phyloP scores from a whole-genome alignment of 2,888 invertebrate species.

The Melinaea marsaeus region DNA sequence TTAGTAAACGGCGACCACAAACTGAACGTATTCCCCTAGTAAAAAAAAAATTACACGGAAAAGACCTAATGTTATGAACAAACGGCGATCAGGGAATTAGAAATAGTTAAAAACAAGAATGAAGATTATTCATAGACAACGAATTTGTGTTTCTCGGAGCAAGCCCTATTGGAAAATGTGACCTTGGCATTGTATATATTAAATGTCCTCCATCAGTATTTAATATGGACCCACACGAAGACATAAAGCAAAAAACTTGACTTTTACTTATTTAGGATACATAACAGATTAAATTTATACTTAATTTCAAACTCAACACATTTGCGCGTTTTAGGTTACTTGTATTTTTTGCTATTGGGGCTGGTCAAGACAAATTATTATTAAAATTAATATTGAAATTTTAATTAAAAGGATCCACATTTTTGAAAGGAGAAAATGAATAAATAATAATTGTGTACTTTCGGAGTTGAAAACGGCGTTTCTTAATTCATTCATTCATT shows the following conservation, averaged over 20 bases:
- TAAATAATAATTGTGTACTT: too few relatives aligned
- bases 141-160: conserved; percentile 9
- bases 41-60: conserved; percentile 12
- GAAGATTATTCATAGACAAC: conserved; percentile 9
- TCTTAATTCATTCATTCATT: not conserved
- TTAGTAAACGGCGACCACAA: conserved; percentile 8
- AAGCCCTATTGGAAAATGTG: conserved; percentile 10
- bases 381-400: conserved; percentile 14
- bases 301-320: conserved; percentile 1
- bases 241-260: conserved; percentile 8
- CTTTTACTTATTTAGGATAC: not conserved
- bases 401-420: conserved; percentile 12
- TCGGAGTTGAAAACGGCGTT: too few relatives aligned
- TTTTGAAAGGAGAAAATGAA: conserved; percentile 22
- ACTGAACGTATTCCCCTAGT: conserved; percentile 10
- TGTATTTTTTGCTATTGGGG: conserved; percentile 16
- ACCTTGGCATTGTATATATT: conserved; percentile 10
- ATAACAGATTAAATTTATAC: not conserved
- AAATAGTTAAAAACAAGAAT: conserved; percentile 6
- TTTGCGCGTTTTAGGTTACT: not conserved
- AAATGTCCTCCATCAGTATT: conserved; percentile 13
- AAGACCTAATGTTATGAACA: conserved; percentile 2
- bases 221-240: conserved; percentile 11
- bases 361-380: conserved; percentile 12
- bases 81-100: conserved; percentile 9